Evolutionary conservation across 2,113 vertebrate species (phyloP), one percentile per base, ranked within the genome.

Genomic region (Panthera tigris): DNA sequence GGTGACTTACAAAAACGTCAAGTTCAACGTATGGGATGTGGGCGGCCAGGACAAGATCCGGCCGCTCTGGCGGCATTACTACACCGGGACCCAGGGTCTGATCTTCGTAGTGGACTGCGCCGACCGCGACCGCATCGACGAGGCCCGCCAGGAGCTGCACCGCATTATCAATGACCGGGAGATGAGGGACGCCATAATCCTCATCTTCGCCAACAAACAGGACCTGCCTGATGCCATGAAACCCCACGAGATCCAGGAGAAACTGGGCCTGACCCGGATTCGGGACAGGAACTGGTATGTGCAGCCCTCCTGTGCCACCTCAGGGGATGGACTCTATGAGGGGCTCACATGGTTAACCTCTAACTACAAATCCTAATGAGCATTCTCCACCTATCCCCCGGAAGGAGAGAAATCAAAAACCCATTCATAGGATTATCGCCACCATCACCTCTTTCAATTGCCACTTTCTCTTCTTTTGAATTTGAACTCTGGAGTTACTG

Each of bases 231-330:
- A 99, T 95, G 99, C 99, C 98, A 99, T 99, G 99, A 99, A 99
- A 98, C 99, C 99, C 45, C 99, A 99, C 4, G 99, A 99, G 98
- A 99, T 99, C 98, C 99, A 99, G 98, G 99, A 99, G 98, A 99
- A 99, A 99, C 99, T 99, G 98, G 99, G 99, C 98, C 99, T 99
- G 99, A 99, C 99, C 94, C 99, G 99, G 78, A 99, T 99, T 98
- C 99, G 99, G 99, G 99, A 99, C 99, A 99, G 99, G 99, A 99
- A 99, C 99, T 99, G 99, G 99, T 99, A 99, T 98, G 99, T 99
- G 99, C 99, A 99, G 99, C 99, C 99, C 97, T 99, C 99, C 96
- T 99, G 99, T 98, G 99, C 99, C 69, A 99, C 99, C 97, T 99
- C 99, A 57, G 99, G 99, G 97, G 99, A 99, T 73, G 99, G 99